A percentile compares a stretch with the other conserved stretches of the same genome.
These are phyloP conservation scores for Pachyrhynchus sulphureomaculatus DNA, from an alignment of 1,140 invertebrate species.

Conservation along the genomic window DNA sequence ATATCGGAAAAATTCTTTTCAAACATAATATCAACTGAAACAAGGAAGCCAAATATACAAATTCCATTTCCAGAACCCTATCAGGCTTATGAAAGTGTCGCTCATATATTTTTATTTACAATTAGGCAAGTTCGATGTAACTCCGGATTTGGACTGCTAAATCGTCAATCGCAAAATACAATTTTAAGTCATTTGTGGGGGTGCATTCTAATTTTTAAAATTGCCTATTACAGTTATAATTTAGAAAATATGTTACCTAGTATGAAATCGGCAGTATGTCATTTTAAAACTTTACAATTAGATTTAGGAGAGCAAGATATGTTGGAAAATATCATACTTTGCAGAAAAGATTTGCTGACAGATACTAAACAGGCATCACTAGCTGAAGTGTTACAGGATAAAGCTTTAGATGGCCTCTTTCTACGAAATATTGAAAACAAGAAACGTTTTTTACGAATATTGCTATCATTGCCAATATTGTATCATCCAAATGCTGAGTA, in stretches of 20 bases:
- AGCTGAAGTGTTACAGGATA: slow-evolving; percentile 35
- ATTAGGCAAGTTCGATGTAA: slow-evolving; percentile 56
- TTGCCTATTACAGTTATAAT: slow-evolving; percentile 63
- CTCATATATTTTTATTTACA: slow-evolving; percentile 57
- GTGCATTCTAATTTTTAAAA: slow-evolving; percentile 57
- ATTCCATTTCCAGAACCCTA: slow-evolving; percentile 5
- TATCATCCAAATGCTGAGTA: slow-evolving; percentile 34
- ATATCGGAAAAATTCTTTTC: background rate
- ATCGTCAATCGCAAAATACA: slow-evolving; percentile 53
- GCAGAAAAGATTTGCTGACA: slow-evolving; percentile 54
- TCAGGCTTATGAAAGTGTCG: slow-evolving; percentile 46
- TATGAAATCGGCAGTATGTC: slow-evolving; percentile 32
- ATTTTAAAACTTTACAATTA: slow-evolving; percentile 53
- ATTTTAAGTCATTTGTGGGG: slow-evolving; percentile 58
- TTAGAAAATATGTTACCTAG: slow-evolving; percentile 24
- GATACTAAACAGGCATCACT: slow-evolving; percentile 32
- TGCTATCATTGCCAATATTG: slow-evolving; percentile 40
- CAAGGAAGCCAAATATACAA: background rate
- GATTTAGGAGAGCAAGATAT: slow-evolving; percentile 61
- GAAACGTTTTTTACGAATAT: slow-evolving; percentile 41
- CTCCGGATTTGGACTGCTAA: slow-evolving; percentile 52
- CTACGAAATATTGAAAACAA: slow-evolving; percentile 37
- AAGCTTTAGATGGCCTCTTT: slow-evolving; percentile 35
- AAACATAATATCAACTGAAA: slow-evolving; percentile 11
- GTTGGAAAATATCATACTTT: slow-evolving; percentile 65